Percentiles rank a stretch among this genome's conserved stretches.
Conservation (phyloP, 2,797 vertebrate genomes). For the Holocentrus rufus region DNA sequence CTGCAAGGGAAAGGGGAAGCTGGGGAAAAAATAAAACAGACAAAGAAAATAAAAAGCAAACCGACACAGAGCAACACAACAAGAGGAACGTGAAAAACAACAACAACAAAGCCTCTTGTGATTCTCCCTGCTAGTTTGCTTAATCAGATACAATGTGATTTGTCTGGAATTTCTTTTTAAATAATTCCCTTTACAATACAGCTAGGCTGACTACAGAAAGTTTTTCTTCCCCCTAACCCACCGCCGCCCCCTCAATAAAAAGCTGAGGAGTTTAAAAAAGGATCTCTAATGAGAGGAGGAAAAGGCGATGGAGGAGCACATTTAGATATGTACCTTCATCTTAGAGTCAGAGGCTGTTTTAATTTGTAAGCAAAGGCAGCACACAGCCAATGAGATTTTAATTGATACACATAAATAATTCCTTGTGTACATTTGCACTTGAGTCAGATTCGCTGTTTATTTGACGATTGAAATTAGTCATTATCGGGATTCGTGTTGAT, state of each 20-base stretch:
- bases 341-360: constrained; percentile 81
- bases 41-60: constrained; percentile 36
- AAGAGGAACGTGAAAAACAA: constrained; percentile 45
- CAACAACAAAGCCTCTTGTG: constrained; percentile 72
- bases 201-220: constrained; percentile 56
- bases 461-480: constrained; percentile 84
- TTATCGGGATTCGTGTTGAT: constrained; percentile 82
- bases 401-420: constrained; percentile 96
- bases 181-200: constrained; percentile 74
- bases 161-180: constrained; percentile 74
- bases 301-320: constrained; percentile 70
- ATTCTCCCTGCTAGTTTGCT: constrained; percentile 72
- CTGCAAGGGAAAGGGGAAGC: constrained; percentile 3
- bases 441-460: constrained; percentile 87
- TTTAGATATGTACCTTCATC: constrained; percentile 83
- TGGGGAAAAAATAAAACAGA: neutral
- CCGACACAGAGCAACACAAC: constrained; percentile 42
- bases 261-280: constrained; percentile 68
- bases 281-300: constrained; percentile 78
- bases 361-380: constrained; percentile 86
- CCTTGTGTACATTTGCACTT: constrained; percentile 89
- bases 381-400: constrained; percentile 90
- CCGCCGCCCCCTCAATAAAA: constrained; percentile 41
- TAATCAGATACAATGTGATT: constrained; percentile 82
- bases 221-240: neutral